A percentile compares a stretch with the other conserved stretches of the same genome.
phyloP scores from a whole-genome alignment of 2,888 invertebrate genomes.

The Crepidodera aurea region DNA sequence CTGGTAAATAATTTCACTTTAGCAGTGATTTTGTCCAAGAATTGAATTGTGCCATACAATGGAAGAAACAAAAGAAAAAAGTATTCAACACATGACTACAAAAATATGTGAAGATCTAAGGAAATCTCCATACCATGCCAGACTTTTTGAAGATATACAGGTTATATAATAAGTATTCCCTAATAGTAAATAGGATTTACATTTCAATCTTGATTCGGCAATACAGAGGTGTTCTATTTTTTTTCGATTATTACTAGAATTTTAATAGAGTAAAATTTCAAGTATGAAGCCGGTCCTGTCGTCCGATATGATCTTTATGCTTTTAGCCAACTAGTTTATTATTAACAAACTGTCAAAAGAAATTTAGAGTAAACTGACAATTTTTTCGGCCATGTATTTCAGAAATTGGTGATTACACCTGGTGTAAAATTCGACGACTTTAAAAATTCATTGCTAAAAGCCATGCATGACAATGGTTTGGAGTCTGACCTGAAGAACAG shows the following conservation, averaged over 20 bases:
- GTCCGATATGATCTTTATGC: no score
- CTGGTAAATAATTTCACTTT: not conserved
- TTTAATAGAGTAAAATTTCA: no score
- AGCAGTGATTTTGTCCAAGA: not conserved
- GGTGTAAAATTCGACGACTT: conserved; percentile 81
- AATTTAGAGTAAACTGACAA: conserved; percentile 11
- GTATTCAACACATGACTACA: conserved; percentile 77
- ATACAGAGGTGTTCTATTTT: no score
- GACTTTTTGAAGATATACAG: conserved; percentile 81
- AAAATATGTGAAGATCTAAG: conserved; percentile 84
- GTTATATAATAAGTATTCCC: conserved; percentile 61
- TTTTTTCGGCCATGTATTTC: conserved; percentile 44
- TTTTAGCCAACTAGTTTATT: not conserved
- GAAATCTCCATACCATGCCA: conserved; percentile 77
- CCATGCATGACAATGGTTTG: conserved; percentile 79
- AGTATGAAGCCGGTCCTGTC: no score
- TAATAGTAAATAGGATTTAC: no score
- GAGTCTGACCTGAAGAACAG: conserved; percentile 86
- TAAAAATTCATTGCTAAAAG: conserved; percentile 76
- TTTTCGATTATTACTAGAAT: no score
- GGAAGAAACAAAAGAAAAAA: conserved; percentile 63
- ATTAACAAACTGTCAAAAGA: not conserved
- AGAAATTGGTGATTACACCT: conserved; percentile 82
- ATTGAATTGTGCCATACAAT: not conserved
- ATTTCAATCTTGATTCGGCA: no score